phyloP scores from a whole-genome alignment of 2,113 vertebrate genomes.

The Ornithorhynchus anatinus region DNA sequence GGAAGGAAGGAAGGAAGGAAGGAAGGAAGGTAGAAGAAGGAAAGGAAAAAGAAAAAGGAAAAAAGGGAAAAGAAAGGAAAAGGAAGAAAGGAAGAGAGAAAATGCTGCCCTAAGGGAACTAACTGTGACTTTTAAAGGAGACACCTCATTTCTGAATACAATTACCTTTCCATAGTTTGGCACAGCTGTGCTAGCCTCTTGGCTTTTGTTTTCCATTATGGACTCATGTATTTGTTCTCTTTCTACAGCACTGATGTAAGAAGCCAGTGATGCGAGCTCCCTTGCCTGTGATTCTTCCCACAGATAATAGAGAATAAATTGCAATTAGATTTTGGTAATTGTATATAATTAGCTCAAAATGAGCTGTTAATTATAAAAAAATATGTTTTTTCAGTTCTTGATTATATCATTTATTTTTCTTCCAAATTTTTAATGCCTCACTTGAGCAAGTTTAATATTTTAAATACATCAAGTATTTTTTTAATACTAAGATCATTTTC shows the following conservation, averaged over 20 bases:
- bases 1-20: no score
- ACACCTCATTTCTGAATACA: slow-evolving; percentile 63
- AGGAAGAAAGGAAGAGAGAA: slow-evolving; percentile 2
- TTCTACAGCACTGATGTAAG: slow-evolving; percentile 58
- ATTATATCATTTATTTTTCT: slow-evolving; percentile 75
- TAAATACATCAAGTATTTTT: slow-evolving; percentile 57
- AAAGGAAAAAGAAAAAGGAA: background rate
- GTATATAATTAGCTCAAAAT: slow-evolving; percentile 80
- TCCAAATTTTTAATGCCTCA: slow-evolving; percentile 62
- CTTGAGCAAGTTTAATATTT: slow-evolving; percentile 64
- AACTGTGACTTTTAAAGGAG: slow-evolving; percentile 58
- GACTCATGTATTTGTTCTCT: slow-evolving; percentile 62
- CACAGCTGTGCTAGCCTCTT: slow-evolving; percentile 62
- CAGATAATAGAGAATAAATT: slow-evolving; percentile 76
- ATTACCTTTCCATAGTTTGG: slow-evolving; percentile 65
- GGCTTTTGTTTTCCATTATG: slow-evolving; percentile 69
- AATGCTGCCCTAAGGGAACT: slow-evolving; percentile 58
- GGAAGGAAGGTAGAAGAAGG: background rate
- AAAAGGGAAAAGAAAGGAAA: slow-evolving; percentile 3
- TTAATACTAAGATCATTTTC: slow-evolving; percentile 56
- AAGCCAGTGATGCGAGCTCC: slow-evolving; percentile 61
- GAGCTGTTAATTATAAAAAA: slow-evolving; percentile 78
- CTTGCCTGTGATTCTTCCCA: slow-evolving; percentile 66
- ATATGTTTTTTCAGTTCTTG: slow-evolving; percentile 69
- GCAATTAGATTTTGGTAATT: slow-evolving; percentile 78